These are phyloP conservation scores for Pleuronectes platessa DNA, from an alignment of 2,113 vertebrate genomes.

Conservation along the genomic window DNA sequence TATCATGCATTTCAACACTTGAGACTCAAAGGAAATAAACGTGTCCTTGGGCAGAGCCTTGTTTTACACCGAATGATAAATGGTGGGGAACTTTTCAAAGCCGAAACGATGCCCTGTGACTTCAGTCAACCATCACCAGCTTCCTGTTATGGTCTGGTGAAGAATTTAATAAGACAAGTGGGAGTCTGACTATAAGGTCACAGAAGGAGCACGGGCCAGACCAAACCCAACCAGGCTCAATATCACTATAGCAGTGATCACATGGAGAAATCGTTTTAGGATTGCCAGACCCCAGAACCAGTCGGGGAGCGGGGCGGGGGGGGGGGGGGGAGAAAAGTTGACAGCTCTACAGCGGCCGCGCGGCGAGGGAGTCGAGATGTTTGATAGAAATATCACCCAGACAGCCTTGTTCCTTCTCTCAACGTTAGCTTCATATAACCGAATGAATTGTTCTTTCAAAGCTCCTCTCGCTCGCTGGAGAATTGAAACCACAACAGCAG, in stretches of 20 bases:
- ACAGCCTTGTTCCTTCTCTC: conserved; percentile 27
- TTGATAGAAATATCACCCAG: conserved; percentile 39
- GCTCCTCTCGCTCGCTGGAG: conserved; percentile 32
- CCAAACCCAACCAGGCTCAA: conserved; percentile 13
- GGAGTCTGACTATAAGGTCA: conserved; percentile 70
- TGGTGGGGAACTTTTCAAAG: conserved; percentile 2
- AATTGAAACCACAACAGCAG: conserved; percentile 46
- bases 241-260: conserved; percentile 39
- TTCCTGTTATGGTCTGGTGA: conserved; percentile 63
- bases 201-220: conserved; percentile 38
- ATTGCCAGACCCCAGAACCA: conserved; percentile 15
- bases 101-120: conserved; percentile 15
- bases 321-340: background rate
- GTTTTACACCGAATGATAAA: conserved; percentile 11
- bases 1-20: background rate
- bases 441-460: conserved; percentile 46
- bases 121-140: conserved; percentile 38
- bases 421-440: conserved; percentile 34
- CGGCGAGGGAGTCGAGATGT: conserved; percentile 20
- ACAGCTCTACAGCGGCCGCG: conserved; percentile 1
- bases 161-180: conserved; percentile 65
- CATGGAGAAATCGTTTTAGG: conserved; percentile 40
- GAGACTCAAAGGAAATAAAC: background rate
- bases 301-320: background rate
- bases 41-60: background rate